Evolutionary conservation across 2,888 invertebrate genomes (phyloP).

Genomic region (Octonoba sinensis): DNA sequence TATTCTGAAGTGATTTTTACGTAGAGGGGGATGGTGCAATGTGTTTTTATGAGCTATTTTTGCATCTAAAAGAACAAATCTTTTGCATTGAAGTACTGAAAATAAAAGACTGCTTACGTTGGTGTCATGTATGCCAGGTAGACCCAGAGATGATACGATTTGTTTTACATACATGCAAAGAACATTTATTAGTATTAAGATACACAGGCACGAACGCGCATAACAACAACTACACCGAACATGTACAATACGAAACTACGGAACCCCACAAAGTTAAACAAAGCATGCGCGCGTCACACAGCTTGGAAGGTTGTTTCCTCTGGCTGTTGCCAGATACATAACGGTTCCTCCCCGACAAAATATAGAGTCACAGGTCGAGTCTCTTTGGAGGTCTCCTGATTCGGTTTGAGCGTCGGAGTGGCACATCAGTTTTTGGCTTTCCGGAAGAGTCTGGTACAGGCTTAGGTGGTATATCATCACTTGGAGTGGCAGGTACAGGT

Average conservation of each 20-base stretch:
- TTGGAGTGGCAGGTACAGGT: no score
- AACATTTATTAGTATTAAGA: conserved; percentile 38
- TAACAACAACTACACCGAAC: conserved; percentile 36
- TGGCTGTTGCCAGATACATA: conserved; percentile 50
- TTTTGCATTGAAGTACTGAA: no score
- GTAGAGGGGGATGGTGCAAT: no score
- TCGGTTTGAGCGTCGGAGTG: conserved; percentile 38
- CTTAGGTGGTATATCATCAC: no score
- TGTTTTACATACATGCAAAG: conserved; percentile 41
- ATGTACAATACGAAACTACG: conserved; percentile 37
- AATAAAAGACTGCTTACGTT: no score
- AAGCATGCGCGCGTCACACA: conserved; percentile 36
- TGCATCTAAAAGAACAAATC: no score
- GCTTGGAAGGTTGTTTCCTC: conserved; percentile 41
- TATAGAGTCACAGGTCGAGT: conserved; percentile 42
- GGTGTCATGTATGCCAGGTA: conserved; percentile 25
- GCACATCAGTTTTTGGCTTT: no score
- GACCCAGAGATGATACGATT: conserved; percentile 43
- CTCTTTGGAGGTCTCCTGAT: conserved; percentile 41
- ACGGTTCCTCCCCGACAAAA: conserved; percentile 40
- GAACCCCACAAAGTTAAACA: conserved; percentile 21
- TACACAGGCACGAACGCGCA: conserved; percentile 36
- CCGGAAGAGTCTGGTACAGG: no score
- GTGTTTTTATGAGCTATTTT: no score
- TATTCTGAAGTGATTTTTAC: no score